Base-by-base conservation (phyloP, 1,140 invertebrate genomes). In the Orussus abietinus region DNA sequence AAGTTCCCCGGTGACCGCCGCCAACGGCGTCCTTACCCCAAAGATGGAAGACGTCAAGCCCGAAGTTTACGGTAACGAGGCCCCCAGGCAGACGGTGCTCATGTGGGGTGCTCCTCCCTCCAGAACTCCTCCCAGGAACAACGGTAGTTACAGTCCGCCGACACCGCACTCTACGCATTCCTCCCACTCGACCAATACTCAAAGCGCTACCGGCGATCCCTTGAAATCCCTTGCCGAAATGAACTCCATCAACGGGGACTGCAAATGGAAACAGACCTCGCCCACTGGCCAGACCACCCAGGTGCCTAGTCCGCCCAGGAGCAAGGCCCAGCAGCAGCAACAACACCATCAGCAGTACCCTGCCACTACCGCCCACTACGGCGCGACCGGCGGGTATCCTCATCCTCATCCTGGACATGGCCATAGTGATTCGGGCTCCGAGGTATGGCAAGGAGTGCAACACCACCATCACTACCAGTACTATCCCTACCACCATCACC, bases 81-180 rank as follows among this genome's bases (percentile, higher is more conserved):
- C 77, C 15, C 81, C 83, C 0, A 72, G 88, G 13, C 88, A 92
- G 67, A 92, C 88, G 1, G 88, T 92, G 11, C 76, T 92, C 3
- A 90, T 90, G 88, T 90, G 88, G 87, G 88, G 87, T 2, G 65
- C 55, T 59, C 81, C 51, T 52, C 78, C 52, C 26, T 73, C 50
- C 4, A 52, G 67, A 31, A 70, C 66, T 38, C 63, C 67, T 25
- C 62, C 72, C 29, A 59, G 66, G 34, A 64, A 66, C 46, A 68
- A 69, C 53, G 63, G 73, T 4, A 73, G 69, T 37, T 74, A 73
- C 33, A 69, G 75, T 34, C 72, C 74, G 12, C 66, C 76, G 3
- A 66, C 72, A 7, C 62, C 64, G 4, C 69, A 70, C 19, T 63
- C 64, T 2, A 64, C 69, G 1, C 72, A 74, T 35, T 64, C 66